Base-by-base conservation (phyloP, 64 coral and sea anemone genomes). In the Acropora tenuis region DNA sequence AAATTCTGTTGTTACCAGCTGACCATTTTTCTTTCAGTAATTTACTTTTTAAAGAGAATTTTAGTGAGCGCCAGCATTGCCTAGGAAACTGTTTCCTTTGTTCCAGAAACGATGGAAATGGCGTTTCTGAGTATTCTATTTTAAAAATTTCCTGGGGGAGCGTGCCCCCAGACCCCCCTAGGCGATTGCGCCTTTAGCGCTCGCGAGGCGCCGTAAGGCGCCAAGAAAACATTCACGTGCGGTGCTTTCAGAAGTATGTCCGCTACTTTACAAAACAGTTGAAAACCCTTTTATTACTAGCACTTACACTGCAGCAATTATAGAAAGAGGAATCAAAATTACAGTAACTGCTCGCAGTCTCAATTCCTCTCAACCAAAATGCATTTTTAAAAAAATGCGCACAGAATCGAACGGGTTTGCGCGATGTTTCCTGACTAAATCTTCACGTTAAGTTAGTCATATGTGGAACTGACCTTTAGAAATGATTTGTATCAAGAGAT, bases 41-140 rank as follows among this genome's bases (percentile, higher is more conserved):
- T 89, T 89, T 77, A 89, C 87, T 77, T 89, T 89, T 89, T 78
- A 78, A 89, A 89, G 87, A 89, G 74, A 89, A 78, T 65, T 89
- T 89, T 78, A 89, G 87, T 89, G 75, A 89, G 75, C 87, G 74
- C 87, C 87, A 89, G 87, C 87, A 68, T 78, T 89, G 75, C 87
- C 87, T 89, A 78, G 74, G 87, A 89, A 89, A 89, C 87, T 89
- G 50, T 78, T 89, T 89, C 53, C 87, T 89, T 78, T 74, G 87
- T 89, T 89, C 87, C 87, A 89, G 87, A 89, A 89, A 89, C 75
- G 75, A 74, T 83, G 50, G 50, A 80, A 80, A 80, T 59, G 50
- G 30, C 50, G 52, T 80, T 80, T 80, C 78, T 60, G 78, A 60
- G 78, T 80, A 43, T 80, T 80, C 53, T 80, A 43, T 80, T 80